phyloP scores from a whole-genome alignment of 1,140 invertebrate species.

The Lepidurus packardi region DNA sequence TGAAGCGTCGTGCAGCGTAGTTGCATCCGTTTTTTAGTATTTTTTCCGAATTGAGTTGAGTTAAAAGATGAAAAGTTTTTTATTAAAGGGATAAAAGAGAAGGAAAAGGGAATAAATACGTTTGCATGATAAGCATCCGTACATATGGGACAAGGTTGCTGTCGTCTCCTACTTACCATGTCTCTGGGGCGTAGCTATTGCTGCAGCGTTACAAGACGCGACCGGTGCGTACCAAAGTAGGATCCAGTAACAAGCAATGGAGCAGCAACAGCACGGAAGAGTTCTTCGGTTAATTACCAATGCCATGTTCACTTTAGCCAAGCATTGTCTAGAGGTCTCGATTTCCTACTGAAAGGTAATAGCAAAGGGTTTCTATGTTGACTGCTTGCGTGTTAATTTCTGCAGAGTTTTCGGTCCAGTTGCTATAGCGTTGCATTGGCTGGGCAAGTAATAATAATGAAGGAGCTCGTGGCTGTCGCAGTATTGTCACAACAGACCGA shows the following conservation, averaged over 20 bases:
- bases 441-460: too few relatives aligned
- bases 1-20: background rate
- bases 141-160: background rate
- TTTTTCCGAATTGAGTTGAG: background rate
- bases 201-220: background rate
- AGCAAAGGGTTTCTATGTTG: too few relatives aligned
- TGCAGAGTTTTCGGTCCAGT: too few relatives aligned
- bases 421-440: too few relatives aligned
- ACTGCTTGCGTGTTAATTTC: too few relatives aligned
- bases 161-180: background rate
- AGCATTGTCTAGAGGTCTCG: background rate
- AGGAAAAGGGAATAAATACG: background rate
- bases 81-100: background rate
- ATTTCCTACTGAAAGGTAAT: background rate
- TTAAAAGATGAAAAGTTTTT: background rate
- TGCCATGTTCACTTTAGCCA: background rate
- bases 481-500: too few relatives aligned
- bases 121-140: background rate
- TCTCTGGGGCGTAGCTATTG: background rate
- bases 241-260: slow-evolving; percentile 11
- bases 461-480: too few relatives aligned
- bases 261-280: background rate
- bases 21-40: too few relatives aligned
- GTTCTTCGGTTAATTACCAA: background rate
- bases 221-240: background rate